Percentiles rank a stretch among this genome's conserved stretches.
phyloP scores from a whole-genome alignment of 1,140 invertebrate species.

The Hesperophylax magnus region DNA sequence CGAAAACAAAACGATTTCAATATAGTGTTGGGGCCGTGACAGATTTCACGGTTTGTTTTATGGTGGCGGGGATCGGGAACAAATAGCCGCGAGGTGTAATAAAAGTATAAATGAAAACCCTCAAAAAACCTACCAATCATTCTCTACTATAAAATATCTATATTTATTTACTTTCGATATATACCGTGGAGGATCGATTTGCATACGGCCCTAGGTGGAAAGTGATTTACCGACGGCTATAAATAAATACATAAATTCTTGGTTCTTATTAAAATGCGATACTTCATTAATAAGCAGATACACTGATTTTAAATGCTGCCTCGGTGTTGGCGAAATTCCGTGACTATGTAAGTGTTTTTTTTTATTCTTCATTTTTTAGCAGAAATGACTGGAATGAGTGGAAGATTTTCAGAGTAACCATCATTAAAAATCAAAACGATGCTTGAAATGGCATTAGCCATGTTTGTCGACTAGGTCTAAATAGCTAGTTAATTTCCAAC shows the following conservation, averaged over 20 bases:
- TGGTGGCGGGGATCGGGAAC: neutral
- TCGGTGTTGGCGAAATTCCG: too few relatives aligned
- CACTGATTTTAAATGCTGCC: too few relatives aligned
- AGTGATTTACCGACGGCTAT: neutral
- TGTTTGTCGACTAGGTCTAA: too few relatives aligned
- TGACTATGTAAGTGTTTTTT: too few relatives aligned
- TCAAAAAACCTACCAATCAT: neutral
- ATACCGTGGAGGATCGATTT: neutral
- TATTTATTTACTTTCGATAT: conserved; percentile 1
- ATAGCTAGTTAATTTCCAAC: too few relatives aligned
- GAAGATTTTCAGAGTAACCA: too few relatives aligned
- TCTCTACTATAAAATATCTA: conserved; percentile 26
- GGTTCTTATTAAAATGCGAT: conserved; percentile 15
- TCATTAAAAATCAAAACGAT: too few relatives aligned
- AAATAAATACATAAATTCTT: neutral
- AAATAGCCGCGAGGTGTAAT: conserved; percentile 2
- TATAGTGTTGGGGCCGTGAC: neutral
- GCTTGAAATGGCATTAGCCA: too few relatives aligned
- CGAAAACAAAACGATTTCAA: neutral
- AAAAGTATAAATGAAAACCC: conserved; percentile 2
- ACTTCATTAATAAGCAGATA: neutral
- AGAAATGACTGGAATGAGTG: too few relatives aligned
- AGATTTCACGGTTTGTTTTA: neutral
- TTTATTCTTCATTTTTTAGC: too few relatives aligned
- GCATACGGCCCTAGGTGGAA: neutral